Evolutionary conservation across 2,113 vertebrate genomes (phyloP).

Genomic region (Bubo scandiacus): DNA sequence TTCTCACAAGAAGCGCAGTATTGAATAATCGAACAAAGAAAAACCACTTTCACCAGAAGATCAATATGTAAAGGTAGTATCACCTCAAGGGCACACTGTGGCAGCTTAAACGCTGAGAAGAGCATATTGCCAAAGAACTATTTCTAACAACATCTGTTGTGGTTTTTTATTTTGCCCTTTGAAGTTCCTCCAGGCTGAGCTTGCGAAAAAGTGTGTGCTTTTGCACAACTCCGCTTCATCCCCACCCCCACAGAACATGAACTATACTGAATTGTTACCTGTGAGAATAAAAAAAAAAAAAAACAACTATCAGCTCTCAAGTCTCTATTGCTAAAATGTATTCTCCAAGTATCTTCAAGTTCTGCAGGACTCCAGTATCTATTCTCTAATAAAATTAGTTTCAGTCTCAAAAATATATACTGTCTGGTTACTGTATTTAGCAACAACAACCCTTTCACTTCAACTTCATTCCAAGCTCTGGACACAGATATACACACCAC

Average conservation of each 20-base stretch:
- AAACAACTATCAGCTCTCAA: neutral
- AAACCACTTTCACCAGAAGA: neutral
- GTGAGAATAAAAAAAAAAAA: neutral
- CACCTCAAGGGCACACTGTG: slow-evolving; percentile 6
- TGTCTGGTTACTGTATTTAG: neutral
- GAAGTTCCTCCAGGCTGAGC: slow-evolving; percentile 31
- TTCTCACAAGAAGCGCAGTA: neutral
- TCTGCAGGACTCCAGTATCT: neutral
- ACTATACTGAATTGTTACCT: neutral
- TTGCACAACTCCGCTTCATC: neutral
- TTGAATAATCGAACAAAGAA: neutral
- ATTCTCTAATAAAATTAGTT: neutral
- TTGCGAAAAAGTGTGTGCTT: neutral
- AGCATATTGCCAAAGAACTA: neutral
- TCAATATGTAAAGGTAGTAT: neutral
- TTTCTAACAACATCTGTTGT: slow-evolving; percentile 16
- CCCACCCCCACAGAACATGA: neutral
- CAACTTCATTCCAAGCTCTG: neutral
- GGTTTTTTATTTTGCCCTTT: neutral
- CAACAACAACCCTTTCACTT: neutral
- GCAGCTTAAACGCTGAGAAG: neutral
- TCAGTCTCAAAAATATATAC: neutral
- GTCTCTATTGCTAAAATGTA: neutral
- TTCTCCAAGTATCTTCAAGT: neutral
- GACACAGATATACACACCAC: neutral